Evolutionary conservation across 2,797 vertebrate genomes (phyloP), one percentile per base, ranked within the genome.

Genomic region (Sebastes melanostomus): DNA sequence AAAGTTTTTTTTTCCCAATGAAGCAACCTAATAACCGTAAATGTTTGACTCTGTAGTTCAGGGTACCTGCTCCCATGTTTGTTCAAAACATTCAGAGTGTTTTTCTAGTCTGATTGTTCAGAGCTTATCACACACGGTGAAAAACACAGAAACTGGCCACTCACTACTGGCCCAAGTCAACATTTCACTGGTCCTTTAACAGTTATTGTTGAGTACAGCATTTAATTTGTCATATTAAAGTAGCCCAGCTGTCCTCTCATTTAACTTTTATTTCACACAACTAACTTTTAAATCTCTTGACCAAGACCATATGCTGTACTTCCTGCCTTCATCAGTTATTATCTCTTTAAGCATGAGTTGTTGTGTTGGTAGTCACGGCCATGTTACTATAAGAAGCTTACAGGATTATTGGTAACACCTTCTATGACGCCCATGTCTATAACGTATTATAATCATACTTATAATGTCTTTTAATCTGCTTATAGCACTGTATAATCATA

Each of bases 361-460:
- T 69, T 42, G 14, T 42, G 38, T 42, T 42, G 38, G 38, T 42
- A 42, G 38, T 16, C 38, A 60, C 55, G 4, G 27, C 24, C 46
- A 18, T 80, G 24, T 72, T 67, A 60, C 27, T 61, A 36, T 24
- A 2, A 55, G 22, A 80, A 46, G 25, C 32, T 75, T 60, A 75
- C 6, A 30, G 24, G 76, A 77, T 77, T 69, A 42, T 42, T 42
- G 38, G 38, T 42, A 42, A 16, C 14, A 42, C 38, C 38, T 42
- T 42, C 38, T 42, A 42, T 42, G 38, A 42, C 38, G 38, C 38
- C 38, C 38, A 42, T 42, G 38, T 42, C 38, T 42, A 42, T 16
- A 42, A 16, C 38, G 14, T 0, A 16, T 42, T 42, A 42, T 42
- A 16, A 42, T 16, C 38, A 16, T 42, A 42, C 38, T 42, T 42